Percentiles rank a stretch among this genome's conserved stretches.
phyloP scores from a whole-genome alignment of 2,797 vertebrate genomes.

The Channa striata region DNA sequence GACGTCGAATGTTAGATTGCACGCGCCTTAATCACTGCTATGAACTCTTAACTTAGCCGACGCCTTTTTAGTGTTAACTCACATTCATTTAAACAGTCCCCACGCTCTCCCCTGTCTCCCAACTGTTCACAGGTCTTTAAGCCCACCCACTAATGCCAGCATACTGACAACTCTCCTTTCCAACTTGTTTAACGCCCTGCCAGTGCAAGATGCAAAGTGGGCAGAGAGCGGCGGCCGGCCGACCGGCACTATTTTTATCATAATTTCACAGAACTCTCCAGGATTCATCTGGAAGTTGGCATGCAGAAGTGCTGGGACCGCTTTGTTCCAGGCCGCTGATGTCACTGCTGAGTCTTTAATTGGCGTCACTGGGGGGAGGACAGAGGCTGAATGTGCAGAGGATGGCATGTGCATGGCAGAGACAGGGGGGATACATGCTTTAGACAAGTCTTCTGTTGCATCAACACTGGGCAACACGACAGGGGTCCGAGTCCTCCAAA shows the following conservation, averaged over 20 bases:
- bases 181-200: slow-evolving; percentile 58
- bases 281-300: slow-evolving; percentile 74
- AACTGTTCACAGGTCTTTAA: slow-evolving; percentile 75
- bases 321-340: slow-evolving; percentile 79
- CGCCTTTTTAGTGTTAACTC: not conserved
- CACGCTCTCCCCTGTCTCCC: slow-evolving; percentile 54
- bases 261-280: slow-evolving; percentile 90
- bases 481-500: slow-evolving; percentile 24
- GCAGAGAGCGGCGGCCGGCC: slow-evolving; percentile 55
- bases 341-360: slow-evolving; percentile 80
- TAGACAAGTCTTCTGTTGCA: slow-evolving; percentile 47
- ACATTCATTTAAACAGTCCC: slow-evolving; percentile 1
- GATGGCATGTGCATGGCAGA: slow-evolving; percentile 44
- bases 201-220: slow-evolving; percentile 62
- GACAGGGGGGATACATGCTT: slow-evolving; percentile 29
- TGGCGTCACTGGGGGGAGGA: slow-evolving; percentile 64
- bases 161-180: slow-evolving; percentile 61
- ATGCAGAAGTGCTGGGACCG: slow-evolving; percentile 27
- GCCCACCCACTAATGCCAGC: slow-evolving; percentile 59
- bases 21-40: no score
- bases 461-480: slow-evolving; percentile 42
- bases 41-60: not conserved
- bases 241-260: slow-evolving; percentile 91
- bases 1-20: not conserved
- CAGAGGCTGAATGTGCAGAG: slow-evolving; percentile 40